Conservation (phyloP, 2,113 vertebrate species). For the Oryzias melastigma region DNA sequence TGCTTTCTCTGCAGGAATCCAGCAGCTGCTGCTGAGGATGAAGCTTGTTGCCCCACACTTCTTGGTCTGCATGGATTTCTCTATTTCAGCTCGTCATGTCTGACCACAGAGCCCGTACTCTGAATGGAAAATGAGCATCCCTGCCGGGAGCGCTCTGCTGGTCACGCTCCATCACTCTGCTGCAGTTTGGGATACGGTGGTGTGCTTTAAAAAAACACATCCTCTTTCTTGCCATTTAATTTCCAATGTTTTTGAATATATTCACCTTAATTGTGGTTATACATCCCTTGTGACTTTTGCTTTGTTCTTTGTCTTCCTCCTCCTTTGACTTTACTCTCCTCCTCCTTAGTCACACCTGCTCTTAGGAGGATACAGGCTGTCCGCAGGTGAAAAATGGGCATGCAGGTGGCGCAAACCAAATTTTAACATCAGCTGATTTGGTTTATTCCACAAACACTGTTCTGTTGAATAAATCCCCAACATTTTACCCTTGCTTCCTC, state of each 20-base stretch:
- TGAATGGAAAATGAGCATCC: slow-evolving; percentile 5
- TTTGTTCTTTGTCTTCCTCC: slow-evolving; percentile 15
- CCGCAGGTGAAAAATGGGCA: too few relatives aligned
- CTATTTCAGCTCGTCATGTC: neutral
- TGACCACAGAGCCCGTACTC: neutral
- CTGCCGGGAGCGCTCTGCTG: neutral
- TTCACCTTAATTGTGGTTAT: slow-evolving; percentile 14
- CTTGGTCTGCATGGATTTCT: slow-evolving; percentile 9
- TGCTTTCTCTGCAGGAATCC: slow-evolving; percentile 17
- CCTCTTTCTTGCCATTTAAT: too few relatives aligned
- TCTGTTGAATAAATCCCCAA: too few relatives aligned
- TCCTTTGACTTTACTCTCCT: neutral
- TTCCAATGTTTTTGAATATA: neutral
- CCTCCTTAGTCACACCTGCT: neutral
- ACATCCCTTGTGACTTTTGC: slow-evolving; percentile 2
- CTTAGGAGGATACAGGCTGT: too few relatives aligned
- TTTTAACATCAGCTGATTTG: too few relatives aligned
- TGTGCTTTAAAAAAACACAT: neutral
- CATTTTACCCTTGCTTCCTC: too few relatives aligned
- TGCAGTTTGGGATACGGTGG: neutral
- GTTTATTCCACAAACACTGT: too few relatives aligned
- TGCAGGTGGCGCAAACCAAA: too few relatives aligned
- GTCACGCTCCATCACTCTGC: slow-evolving; percentile 16
- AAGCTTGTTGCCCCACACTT: slow-evolving; percentile 24
- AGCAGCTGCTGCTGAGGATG: slow-evolving; percentile 13